Evolutionary conservation across 2,113 vertebrate species (phyloP).

Genomic region (Ophthalmotilapia sp.): DNA sequence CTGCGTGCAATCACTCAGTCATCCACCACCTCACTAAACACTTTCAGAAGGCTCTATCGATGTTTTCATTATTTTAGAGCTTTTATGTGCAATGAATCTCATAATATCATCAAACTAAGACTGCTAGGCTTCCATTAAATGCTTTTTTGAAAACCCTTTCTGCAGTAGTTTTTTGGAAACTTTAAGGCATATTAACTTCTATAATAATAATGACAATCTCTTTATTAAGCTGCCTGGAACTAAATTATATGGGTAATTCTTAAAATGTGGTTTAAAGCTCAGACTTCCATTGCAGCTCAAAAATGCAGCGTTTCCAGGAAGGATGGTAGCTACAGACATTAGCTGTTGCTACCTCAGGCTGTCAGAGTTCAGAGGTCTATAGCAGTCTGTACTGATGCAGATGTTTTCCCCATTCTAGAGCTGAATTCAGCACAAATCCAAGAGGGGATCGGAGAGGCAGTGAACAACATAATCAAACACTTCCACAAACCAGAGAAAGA

Average conservation of each 20-base stretch:
- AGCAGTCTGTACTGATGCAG: background rate
- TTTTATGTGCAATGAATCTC: background rate
- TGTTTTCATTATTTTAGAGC: background rate
- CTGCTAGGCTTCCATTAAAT: background rate
- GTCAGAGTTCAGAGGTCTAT: background rate
- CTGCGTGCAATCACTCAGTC: background rate
- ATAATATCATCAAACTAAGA: background rate
- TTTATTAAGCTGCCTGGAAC: background rate
- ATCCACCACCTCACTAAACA: background rate
- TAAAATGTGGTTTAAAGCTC: background rate
- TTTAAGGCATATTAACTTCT: background rate
- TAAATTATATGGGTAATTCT: background rate
- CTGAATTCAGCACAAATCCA: slow-evolving; percentile 87
- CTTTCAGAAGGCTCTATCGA: background rate
- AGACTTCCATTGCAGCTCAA: background rate
- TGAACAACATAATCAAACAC: slow-evolving; percentile 92
- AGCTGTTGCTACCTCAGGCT: background rate
- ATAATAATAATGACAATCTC: background rate
- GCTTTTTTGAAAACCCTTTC: background rate
- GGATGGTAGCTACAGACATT: background rate
- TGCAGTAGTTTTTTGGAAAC: background rate
- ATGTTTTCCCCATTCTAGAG: slow-evolving; percentile 63
- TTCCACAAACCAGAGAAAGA: slow-evolving; percentile 97
- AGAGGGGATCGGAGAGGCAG: slow-evolving; percentile 86
- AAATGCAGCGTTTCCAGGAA: background rate